Evolutionary conservation across 1,140 invertebrate genomes (phyloP), one percentile per base, ranked within the genome.

Genomic region (Leptinotarsa defecta): DNA sequence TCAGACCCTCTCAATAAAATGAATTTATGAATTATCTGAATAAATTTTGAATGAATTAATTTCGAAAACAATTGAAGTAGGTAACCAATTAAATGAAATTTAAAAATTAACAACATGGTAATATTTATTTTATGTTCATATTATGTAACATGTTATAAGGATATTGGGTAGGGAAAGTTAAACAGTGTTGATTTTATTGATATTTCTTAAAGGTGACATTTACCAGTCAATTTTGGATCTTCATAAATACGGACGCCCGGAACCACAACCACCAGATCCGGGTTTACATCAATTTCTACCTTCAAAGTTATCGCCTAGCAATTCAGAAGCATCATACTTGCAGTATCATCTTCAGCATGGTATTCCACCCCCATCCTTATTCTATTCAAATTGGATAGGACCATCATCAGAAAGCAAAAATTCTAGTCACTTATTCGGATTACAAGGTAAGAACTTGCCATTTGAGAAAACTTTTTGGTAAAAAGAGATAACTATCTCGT

Each of bases 351-450:
- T 68, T 43, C 67, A 68, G 34, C 67, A 68, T n/a, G 34, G 24
- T 68, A 34, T 68, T 15, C 15, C 24, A 68, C 67, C 24, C 15
- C 17, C 67, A 17, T 68, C 67, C 4, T 20, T 68, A 43, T 19
- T 43, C 43, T 68, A 68, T 17, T 43, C 67, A 3, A 48, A 48
- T 48, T 68, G 67, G 67, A 19, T 68, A 19, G 67, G 67, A 17
- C 1, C 43, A n/a, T 57, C 52, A 6, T n/a, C 24, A n/a, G 67
- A 68, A 43, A 43, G 24, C 17, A 68, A 68, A 48, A 19, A 15
- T 19, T 43, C 67, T 43, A 68, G 34, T 68, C 67, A 68, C 19
- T n/a, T 71, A 57, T 71, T 71, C 22, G 70, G 70, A 20, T 71
- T 71, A 57, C 70, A 71, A 71, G 70, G 70, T 71, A 57, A 71